Evolutionary conservation across 2,888 invertebrate species (phyloP).

Genomic region (Mesorhabditis belari): DNA sequence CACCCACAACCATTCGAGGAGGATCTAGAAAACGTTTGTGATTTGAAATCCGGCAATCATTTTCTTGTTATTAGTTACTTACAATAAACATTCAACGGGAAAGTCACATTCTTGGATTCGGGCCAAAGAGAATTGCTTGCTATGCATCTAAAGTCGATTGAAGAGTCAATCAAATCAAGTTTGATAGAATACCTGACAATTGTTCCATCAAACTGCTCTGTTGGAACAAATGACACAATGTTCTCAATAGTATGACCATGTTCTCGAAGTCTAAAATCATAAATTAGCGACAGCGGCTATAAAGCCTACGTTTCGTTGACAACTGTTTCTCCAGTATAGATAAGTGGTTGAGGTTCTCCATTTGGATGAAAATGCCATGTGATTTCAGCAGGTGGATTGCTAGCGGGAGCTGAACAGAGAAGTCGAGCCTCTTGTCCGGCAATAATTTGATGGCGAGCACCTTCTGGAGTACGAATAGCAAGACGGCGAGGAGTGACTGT

Average conservation of each 20-base stretch:
- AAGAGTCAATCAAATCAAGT: too few species aligned
- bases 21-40: slow-evolving; percentile 30
- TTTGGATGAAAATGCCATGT: slow-evolving; percentile 26
- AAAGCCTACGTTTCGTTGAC: slow-evolving; percentile 31
- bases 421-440: slow-evolving; percentile 37
- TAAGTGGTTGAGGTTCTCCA: slow-evolving; percentile 18
- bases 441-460: slow-evolving; percentile 25
- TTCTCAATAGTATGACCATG: slow-evolving; percentile 23
- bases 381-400: slow-evolving; percentile 48
- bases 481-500: slow-evolving; percentile 41
- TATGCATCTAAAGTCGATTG: too few species aligned
- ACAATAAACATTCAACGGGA: slow-evolving; percentile 44
- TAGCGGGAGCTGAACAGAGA: slow-evolving; percentile 37
- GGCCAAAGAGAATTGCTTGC: slow-evolving; percentile 48
- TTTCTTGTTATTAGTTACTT: slow-evolving; percentile 13
- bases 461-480: slow-evolving; percentile 28
- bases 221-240: slow-evolving; percentile 42
- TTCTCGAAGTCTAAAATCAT: slow-evolving; percentile 25
- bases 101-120: slow-evolving; percentile 27
- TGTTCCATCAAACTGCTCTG: slow-evolving; percentile 40
- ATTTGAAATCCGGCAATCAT: background rate
- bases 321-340: slow-evolving; percentile 26
- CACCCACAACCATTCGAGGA: slow-evolving; percentile 39
- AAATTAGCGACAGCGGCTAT: background rate
- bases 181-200: too few species aligned